A percentile compares a stretch with the other conserved stretches of the same genome.
Evolutionary conservation across 2,797 vertebrate genomes (phyloP).

Genomic region (Tenualosa ilisha): DNA sequence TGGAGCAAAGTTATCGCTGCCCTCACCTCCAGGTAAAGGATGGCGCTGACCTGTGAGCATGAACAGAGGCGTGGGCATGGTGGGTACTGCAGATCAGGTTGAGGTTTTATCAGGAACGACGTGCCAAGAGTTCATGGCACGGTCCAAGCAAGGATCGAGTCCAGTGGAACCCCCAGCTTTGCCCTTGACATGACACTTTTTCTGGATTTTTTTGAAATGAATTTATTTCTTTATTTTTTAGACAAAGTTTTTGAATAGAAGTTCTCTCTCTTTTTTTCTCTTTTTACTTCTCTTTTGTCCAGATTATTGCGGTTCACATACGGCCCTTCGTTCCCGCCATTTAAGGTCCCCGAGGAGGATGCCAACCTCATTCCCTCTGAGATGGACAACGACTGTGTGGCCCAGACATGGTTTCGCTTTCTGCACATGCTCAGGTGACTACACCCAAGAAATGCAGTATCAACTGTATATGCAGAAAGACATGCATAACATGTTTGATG

Average conservation of each 20-base stretch:
- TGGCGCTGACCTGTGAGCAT: neutral
- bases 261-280: neutral
- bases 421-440: slow-evolving; percentile 90
- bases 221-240: neutral
- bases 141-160: neutral
- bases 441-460: neutral
- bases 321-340: slow-evolving; percentile 85
- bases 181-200: neutral
- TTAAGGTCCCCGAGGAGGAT: slow-evolving; percentile 90
- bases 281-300: neutral
- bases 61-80: neutral
- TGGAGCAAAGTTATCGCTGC: slow-evolving; percentile 89
- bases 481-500: no score
- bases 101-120: neutral
- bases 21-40: slow-evolving; percentile 85
- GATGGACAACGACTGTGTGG: slow-evolving; percentile 86
- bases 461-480: no score
- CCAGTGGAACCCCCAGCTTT: neutral
- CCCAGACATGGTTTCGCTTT: slow-evolving; percentile 93
- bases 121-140: neutral
- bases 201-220: neutral
- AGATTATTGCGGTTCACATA: slow-evolving; percentile 87
- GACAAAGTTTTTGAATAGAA: no score
- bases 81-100: neutral
- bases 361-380: slow-evolving; percentile 85